Conservation (phyloP, 2,888 invertebrate genomes). For the Athalia cordata region DNA sequence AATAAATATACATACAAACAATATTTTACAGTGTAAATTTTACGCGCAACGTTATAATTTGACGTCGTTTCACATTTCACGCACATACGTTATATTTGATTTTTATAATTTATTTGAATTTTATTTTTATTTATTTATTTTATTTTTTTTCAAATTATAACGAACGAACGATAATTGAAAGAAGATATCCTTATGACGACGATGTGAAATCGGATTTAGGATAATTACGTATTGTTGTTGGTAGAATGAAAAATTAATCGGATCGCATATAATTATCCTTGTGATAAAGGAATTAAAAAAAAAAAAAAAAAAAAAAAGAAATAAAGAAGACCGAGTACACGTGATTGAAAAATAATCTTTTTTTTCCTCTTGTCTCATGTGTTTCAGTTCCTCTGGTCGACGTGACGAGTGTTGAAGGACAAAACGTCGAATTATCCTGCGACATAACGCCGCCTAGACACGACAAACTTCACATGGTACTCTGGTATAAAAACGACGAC, state of each 20-base stretch:
- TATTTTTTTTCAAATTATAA: too few species aligned
- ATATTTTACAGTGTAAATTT: too few species aligned
- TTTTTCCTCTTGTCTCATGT: conserved; percentile 58
- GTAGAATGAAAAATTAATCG: background rate
- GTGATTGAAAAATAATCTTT: background rate
- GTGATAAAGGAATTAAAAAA: background rate
- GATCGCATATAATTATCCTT: background rate
- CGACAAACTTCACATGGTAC: conserved; percentile 93
- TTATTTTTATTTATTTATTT: too few species aligned
- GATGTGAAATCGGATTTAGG: too few species aligned
- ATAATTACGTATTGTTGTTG: background rate
- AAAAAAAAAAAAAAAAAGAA: background rate
- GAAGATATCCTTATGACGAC: background rate
- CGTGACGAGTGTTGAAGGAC: conserved; percentile 91
- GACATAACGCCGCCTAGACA: conserved; percentile 88
- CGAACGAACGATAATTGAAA: background rate
- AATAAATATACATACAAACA: too few species aligned
- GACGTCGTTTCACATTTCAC: too few species aligned
- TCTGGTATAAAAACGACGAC: conserved; percentile 92
- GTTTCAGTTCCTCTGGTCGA: conserved; percentile 84
- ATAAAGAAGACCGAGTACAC: background rate
- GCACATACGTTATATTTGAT: too few species aligned
- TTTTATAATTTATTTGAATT: background rate
- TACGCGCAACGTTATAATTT: too few species aligned
- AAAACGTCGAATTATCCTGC: conserved; percentile 90